Evolutionary conservation across 2,888 invertebrate genomes (phyloP), one percentile per base, ranked within the genome.

Genomic region (Hartigia nigra): DNA sequence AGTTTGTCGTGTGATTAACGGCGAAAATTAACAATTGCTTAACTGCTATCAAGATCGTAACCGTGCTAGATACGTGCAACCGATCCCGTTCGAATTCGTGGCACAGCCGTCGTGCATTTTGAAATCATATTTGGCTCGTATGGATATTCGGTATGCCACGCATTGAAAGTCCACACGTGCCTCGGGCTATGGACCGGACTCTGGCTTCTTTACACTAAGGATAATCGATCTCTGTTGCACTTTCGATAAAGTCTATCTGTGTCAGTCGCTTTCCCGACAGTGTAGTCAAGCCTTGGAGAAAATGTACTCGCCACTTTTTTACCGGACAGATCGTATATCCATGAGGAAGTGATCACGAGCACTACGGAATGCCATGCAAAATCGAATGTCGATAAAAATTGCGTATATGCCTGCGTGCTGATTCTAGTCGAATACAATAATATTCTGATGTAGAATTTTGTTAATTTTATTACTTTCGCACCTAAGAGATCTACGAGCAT

Each of bases 141-240:
- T 12, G 34, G 31, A 72, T 39, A 39, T 55, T 55, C 55, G 55
- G 55, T 55, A 55, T 55, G 55, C 55, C 72, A 34, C 72, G 72
- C 72, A 72, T 79, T 76, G 78, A 79, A 79, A 79, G 78, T 79
- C 76, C 76, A 76, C 74, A 69, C 76, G 70, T 37, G 78, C 78
- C 78, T 31, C 34, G 35, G 78, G 78, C 76, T 76, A 76, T 35
- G 14, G 31, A n/a, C 31, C 72, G 72, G 72, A 72, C 34, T 34
- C n/a, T 32, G 72, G 34, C 78, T 76, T 39, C 74, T 74, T 79
- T 79, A 79, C 39, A 74, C 78, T 79, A 72, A 34, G 31, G 31
- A 32, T 34, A 34, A 34, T 34, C 72, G 72, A 72, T 72, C 31
- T 32, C 32, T 2, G 31, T 31, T 72, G 72, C 72, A 72, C 72